phyloP scores from a whole-genome alignment of 1,140 invertebrate species.

The Aphaenogaster floridana region DNA sequence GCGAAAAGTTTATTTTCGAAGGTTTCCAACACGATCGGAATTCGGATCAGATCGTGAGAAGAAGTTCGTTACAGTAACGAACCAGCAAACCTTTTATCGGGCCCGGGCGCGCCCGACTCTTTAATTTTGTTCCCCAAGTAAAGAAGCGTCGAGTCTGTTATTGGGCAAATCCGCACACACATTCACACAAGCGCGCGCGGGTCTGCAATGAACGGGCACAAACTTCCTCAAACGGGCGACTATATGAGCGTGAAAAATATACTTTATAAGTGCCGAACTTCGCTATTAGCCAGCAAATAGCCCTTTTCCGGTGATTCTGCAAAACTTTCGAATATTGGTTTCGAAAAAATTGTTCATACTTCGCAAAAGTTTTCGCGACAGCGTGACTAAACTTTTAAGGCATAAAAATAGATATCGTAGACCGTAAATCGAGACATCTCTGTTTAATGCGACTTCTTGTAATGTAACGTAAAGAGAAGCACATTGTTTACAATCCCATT shows the following conservation, averaged over 20 bases:
- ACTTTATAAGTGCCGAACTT: slow-evolving; percentile 43
- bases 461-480: neutral
- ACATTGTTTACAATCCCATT: neutral
- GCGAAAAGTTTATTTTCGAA: slow-evolving; percentile 67
- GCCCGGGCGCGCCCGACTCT: neutral
- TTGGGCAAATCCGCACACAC: neutral
- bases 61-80: slow-evolving; percentile 83
- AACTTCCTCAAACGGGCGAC: slow-evolving; percentile 34
- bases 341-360: slow-evolving; percentile 31
- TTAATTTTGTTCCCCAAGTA: slow-evolving; percentile 64
- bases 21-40: slow-evolving; percentile 68
- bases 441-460: neutral
- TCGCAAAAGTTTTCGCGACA: slow-evolving; percentile 4
- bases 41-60: slow-evolving; percentile 78
- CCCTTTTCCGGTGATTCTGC: slow-evolving; percentile 23
- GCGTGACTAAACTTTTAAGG: slow-evolving; percentile 5
- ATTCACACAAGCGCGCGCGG: neutral
- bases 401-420: neutral
- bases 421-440: neutral
- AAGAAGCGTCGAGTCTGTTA: slow-evolving; percentile 34
- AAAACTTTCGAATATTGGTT: slow-evolving; percentile 33
- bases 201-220: neutral
- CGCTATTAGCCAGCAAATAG: slow-evolving; percentile 29
- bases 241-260: slow-evolving; percentile 43
- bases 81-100: slow-evolving; percentile 72